Evolutionary conservation across 2,797 vertebrate species (phyloP), one percentile per base, ranked within the genome.

Genomic region (Setipinna tenuifilis): DNA sequence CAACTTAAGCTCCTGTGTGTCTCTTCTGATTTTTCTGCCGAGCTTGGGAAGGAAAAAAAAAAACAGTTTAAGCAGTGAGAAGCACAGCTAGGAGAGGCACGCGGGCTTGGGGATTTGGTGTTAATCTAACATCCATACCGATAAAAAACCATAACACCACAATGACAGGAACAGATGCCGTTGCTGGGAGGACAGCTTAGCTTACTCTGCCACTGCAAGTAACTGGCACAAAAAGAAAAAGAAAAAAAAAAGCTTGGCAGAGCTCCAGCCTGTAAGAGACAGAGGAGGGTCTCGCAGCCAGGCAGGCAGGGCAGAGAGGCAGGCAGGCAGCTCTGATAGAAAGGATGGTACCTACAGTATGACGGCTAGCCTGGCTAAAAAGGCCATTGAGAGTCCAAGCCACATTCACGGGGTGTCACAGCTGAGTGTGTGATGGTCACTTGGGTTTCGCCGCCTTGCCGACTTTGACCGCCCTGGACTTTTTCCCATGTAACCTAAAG

Each of bases 401-500:
- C 65, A 11, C 25, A 71, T 71, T 71, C 65, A 71, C 12, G 28
- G 65, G 65, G 25, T 28, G 25, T 71, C 65, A 71, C 25, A 10
- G 65, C 10, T 10, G 25, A 71, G 68, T 75, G 17, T 75, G 6
- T 75, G 68, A 71, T 12, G 16, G 68, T 54, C 50, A 54, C 50
- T 14, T 7, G 2, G 50, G 14, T 54, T 54, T 54, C 2, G 50
- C 50, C 50, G 14, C 50, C 9, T 54, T 1, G 50, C 50, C 9
- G 50, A 54, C 2, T 31, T 81, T 17, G 81, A 82, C 78, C 50
- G 83, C 83, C 82, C 58, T 25, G 75, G 54, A 6, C 21, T 17
- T 21, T 35, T 57, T 28, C 31, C 50, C 28, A 59, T 54, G 57
- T 54, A 58, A 83, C 82, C 17, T 58, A 58, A 82, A 81, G 83